Conservation (phyloP, 2,888 invertebrate species). For the Diarsia dahlii region DNA sequence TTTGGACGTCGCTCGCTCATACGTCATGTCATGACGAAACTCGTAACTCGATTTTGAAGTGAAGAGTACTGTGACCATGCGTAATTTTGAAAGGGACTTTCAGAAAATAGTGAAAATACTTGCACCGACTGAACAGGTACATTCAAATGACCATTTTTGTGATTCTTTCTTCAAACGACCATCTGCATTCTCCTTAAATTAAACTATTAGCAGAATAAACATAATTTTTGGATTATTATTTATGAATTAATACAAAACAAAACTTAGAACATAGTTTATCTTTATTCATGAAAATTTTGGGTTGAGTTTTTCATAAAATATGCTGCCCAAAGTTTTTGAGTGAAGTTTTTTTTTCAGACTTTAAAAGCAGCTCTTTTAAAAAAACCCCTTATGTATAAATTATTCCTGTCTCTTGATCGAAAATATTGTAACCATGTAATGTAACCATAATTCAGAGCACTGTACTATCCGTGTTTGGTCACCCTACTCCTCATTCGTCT, state of each 20-base stretch:
- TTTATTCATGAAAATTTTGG: neutral
- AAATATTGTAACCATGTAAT: neutral
- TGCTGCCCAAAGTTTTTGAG: neutral
- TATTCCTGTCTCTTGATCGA: neutral
- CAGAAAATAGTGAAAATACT: too few relatives aligned
- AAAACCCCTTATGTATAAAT: too few relatives aligned
- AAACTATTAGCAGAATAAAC: too few relatives aligned
- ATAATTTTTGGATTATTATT: too few relatives aligned
- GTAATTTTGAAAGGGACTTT: neutral
- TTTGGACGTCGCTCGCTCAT: constrained; percentile 76
- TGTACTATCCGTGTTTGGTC: constrained; percentile 55
- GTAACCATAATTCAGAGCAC: neutral
- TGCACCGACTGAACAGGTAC: too few relatives aligned
- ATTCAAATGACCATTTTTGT: too few relatives aligned
- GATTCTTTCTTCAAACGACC: too few relatives aligned
- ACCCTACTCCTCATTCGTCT: constrained; percentile 74
- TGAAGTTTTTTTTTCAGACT: too few relatives aligned
- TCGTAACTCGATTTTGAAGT: constrained; percentile 77
- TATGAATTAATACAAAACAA: neutral
- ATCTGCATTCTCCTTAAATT: too few relatives aligned
- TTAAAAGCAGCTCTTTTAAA: too few relatives aligned
- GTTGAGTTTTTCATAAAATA: neutral
- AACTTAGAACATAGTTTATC: neutral
- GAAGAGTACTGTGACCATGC: constrained; percentile 72
- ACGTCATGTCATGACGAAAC: constrained; percentile 75